A percentile compares a stretch with the other conserved stretches of the same genome.
Evolutionary conservation across 2,797 vertebrate species (phyloP).

Genomic region (Crocodylus rhombifer): DNA sequence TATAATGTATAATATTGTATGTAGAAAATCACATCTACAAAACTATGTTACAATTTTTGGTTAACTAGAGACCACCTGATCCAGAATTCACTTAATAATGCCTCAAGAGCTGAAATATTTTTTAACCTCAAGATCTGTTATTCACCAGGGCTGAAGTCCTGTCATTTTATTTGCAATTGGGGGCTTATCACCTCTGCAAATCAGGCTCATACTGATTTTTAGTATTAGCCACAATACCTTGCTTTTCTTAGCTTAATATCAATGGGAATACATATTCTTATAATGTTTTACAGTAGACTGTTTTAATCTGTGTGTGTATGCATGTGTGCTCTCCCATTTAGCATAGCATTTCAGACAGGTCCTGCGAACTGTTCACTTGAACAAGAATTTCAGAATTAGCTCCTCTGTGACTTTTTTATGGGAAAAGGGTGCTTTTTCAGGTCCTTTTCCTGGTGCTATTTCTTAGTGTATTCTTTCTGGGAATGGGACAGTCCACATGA

Average conservation of each 20-base stretch:
- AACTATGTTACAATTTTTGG: conserved; percentile 23
- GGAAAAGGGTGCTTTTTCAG: background rate
- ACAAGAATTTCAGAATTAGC: background rate
- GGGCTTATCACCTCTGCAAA: conserved; percentile 39
- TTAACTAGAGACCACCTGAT: conserved; percentile 40
- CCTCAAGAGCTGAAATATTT: conserved; percentile 51
- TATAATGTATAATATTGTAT: conserved; percentile 52
- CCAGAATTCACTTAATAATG: conserved; percentile 45
- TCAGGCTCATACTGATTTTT: background rate
- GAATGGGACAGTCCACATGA: background rate
- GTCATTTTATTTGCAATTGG: conserved; percentile 27
- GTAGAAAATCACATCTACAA: conserved; percentile 60
- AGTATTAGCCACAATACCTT: conserved; percentile 22
- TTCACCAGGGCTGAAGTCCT: background rate
- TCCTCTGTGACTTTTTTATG: background rate
- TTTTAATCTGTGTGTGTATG: background rate
- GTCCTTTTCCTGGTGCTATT: background rate
- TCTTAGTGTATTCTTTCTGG: conserved; percentile 23
- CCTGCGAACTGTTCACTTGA: background rate
- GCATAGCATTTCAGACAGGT: background rate
- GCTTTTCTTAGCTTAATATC: conserved; percentile 28
- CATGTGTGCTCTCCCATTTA: background rate
- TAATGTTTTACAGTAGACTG: background rate
- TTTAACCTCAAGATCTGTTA: background rate
- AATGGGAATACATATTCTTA: conserved; percentile 11